phyloP scores from a whole-genome alignment of 1,140 invertebrate species.

The Physella acuta region DNA sequence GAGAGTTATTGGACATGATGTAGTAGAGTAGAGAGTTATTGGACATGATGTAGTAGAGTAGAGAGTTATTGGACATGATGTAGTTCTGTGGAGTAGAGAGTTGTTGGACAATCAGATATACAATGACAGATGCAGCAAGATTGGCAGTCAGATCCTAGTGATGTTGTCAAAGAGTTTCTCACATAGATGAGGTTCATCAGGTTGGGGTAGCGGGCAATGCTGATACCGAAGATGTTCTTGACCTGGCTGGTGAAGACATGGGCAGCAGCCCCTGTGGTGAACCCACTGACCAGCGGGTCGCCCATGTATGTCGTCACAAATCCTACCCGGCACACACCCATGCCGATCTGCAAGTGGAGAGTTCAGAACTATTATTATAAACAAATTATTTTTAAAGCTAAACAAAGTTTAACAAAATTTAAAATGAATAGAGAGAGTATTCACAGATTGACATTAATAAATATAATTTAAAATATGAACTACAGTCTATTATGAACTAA shows the following conservation, averaged over 20 bases:
- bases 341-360: constrained; percentile 47
- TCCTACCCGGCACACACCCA: constrained; percentile 60
- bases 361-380: too few species aligned
- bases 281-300: constrained; percentile 62
- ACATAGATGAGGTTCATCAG: constrained; percentile 57
- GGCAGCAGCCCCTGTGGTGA: constrained; percentile 62
- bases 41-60: too few species aligned
- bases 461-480: too few species aligned
- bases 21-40: too few species aligned
- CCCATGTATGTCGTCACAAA: constrained; percentile 62
- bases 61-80: too few species aligned
- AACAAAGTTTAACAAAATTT: too few species aligned
- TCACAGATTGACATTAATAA: too few species aligned
- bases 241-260: constrained; percentile 63
- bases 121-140: constrained; percentile 1
- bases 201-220: constrained; percentile 50
- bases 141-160: constrained; percentile 51
- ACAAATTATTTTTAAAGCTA: too few species aligned
- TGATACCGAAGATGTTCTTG: constrained; percentile 59
- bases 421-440: too few species aligned
- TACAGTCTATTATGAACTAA: too few species aligned
- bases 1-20: too few species aligned
- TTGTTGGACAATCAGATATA: not conserved
- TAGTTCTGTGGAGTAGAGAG: constrained; percentile 53
- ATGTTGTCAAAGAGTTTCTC: constrained; percentile 25